Conservation (phyloP, 92 coral and sea anemone species). For the Actinernus sp. region DNA sequence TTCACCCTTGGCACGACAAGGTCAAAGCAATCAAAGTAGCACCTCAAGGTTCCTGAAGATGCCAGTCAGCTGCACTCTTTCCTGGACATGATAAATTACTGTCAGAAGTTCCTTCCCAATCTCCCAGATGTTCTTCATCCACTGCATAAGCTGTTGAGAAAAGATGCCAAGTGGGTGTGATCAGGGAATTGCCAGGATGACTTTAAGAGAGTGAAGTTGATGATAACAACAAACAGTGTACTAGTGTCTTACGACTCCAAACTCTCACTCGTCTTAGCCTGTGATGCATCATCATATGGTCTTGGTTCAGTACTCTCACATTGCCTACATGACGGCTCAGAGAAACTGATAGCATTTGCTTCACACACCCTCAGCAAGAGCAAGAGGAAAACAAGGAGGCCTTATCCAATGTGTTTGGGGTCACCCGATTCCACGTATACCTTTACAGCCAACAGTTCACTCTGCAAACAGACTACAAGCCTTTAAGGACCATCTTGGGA, state of each 20-base stretch:
- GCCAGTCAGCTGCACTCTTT: too few species aligned
- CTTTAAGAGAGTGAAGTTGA: too few species aligned
- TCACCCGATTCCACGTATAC: constrained; percentile 19
- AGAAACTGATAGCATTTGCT: not conserved
- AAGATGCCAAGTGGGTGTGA: too few species aligned
- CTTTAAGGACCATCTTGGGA: constrained; percentile 5
- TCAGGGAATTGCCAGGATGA: too few species aligned
- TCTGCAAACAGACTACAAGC: constrained; percentile 15
- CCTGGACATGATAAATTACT: not conserved
- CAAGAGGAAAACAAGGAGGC: constrained; percentile 33
- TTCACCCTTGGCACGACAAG: too few species aligned
- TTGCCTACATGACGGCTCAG: not conserved
- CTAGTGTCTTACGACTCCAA: too few species aligned
- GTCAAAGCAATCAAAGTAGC: too few species aligned
- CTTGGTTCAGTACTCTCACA: not conserved
- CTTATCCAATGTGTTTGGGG: constrained; percentile 18
- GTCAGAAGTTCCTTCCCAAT: not conserved
- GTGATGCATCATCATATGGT: too few species aligned
- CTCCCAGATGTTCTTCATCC: not conserved
- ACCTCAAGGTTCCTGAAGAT: too few species aligned
- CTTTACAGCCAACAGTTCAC: constrained; percentile 32
- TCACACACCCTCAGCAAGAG: not conserved
- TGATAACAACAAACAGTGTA: too few species aligned
- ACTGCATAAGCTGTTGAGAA: not conserved
- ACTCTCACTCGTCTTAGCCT: too few species aligned